These are phyloP conservation scores for Tachina grossa DNA, from an alignment of 2,888 invertebrate species.

Conservation along the genomic window DNA sequence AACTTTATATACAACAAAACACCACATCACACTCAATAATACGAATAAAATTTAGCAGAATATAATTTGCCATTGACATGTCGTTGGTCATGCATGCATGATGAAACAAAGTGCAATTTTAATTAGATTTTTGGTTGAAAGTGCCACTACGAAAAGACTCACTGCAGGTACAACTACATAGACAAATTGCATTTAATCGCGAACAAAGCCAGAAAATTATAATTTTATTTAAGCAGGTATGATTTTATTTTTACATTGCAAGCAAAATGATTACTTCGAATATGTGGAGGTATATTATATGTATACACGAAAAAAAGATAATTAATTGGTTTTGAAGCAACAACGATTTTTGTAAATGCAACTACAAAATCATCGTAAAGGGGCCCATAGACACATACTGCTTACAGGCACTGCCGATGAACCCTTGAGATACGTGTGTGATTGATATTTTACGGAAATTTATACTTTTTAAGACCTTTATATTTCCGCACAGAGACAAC, in stretches of 20 bases:
- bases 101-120: conserved; percentile 48
- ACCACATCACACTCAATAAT: conserved; percentile 7
- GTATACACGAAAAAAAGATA: too few species aligned
- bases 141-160: conserved; percentile 23
- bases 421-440: too few species aligned
- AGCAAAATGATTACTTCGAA: too few species aligned
- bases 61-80: conserved; percentile 58
- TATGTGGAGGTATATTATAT: not conserved
- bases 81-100: conserved; percentile 52
- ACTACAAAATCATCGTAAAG: too few species aligned
- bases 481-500: too few species aligned
- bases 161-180: not conserved
- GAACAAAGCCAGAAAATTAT: conserved; percentile 2
- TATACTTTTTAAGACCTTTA: too few species aligned
- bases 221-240: not conserved
- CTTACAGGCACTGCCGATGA: too few species aligned
- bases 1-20: conserved; percentile 8
- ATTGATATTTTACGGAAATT: too few species aligned
- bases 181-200: not conserved
- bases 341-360: too few species aligned
- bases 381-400: too few species aligned
- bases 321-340: too few species aligned
- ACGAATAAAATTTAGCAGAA: conserved; percentile 32
- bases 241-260: too few species aligned
- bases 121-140: conserved; percentile 51